Base-by-base conservation (phyloP, 2,113 vertebrate genomes). In the Grus americana region DNA sequence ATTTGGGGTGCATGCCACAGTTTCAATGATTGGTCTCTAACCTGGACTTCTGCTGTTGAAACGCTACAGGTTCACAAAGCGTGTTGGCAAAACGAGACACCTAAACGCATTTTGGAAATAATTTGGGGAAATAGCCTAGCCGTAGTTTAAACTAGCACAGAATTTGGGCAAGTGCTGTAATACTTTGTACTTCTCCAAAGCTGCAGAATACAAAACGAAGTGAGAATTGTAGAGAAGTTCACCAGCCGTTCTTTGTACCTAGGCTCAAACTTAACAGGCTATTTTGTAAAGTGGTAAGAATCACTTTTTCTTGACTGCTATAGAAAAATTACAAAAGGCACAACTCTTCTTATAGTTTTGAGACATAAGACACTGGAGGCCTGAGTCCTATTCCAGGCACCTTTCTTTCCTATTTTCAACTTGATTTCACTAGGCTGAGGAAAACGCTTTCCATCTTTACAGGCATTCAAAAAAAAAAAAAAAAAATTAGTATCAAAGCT, bases 371-470 rank as follows among this genome's bases (percentile, higher is more conserved):
- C 32, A 61, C 40, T 21, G 29, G 17, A 73, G 19, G 20, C 11
- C 4, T 17, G 40, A 82, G 6, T 21, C 36, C 19, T 90, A 40
- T 14, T 59, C 44, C 6, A 10, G 19, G n/a, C 4, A 40, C 0
- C 0, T 8, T 52, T 92, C 34, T n/a, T 38, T 23, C 12, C 54
- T 68, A 26, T 89, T 86, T 84, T 91, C 59, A 91, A 52, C 23
- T 70, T 42, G 11, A 74, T 58, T 84, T 81, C 47, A 27, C 20
- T 4, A 44, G 38, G 27, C 49, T 70, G 80, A 34, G 62, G 11
- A 57, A 83, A 79, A 65, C 0, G 0, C 15, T 16, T 29, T 59
- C 21, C 26, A 29, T 12, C 32, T 59, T 42, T 5, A 59, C 32
- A 57, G 10, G 7, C 29, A 49, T 42, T 42, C 4, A 29, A 22